These are phyloP conservation scores for Anastrepha ludens DNA, from an alignment of 1,140 invertebrate genomes.

Conservation along the genomic window DNA sequence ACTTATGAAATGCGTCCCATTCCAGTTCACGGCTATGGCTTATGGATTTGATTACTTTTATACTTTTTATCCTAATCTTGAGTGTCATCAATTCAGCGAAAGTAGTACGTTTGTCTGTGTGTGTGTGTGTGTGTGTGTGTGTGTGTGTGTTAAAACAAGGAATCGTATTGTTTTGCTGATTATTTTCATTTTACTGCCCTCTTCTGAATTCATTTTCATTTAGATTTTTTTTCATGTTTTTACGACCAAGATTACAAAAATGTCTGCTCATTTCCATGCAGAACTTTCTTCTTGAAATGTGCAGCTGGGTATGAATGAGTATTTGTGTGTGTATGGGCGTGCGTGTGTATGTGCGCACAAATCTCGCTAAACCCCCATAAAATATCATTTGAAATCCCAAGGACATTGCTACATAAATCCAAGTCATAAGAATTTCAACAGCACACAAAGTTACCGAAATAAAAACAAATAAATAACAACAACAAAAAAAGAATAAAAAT, in stretches of 20 bases:
- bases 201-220: neutral
- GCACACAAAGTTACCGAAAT: neutral
- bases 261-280: neutral
- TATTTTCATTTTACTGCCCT: neutral
- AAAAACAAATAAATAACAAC: neutral
- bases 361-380: neutral
- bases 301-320: neutral
- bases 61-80: neutral
- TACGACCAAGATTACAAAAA: slow-evolving; percentile 23
- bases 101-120: neutral
- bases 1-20: neutral
- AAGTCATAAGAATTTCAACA: slow-evolving; percentile 22
- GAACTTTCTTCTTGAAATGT: neutral
- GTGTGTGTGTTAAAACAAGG: neutral
- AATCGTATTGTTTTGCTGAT: neutral
- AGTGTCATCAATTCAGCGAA: neutral
- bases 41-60: neutral
- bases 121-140: neutral
- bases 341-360: neutral
- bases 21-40: neutral
- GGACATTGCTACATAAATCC: slow-evolving; percentile 11
- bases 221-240: neutral
- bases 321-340: neutral
- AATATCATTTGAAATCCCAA: slow-evolving; percentile 4
- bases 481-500: neutral